These are phyloP conservation scores for Allacma fusca DNA, from an alignment of 2,888 invertebrate species.

Conservation along the genomic window DNA sequence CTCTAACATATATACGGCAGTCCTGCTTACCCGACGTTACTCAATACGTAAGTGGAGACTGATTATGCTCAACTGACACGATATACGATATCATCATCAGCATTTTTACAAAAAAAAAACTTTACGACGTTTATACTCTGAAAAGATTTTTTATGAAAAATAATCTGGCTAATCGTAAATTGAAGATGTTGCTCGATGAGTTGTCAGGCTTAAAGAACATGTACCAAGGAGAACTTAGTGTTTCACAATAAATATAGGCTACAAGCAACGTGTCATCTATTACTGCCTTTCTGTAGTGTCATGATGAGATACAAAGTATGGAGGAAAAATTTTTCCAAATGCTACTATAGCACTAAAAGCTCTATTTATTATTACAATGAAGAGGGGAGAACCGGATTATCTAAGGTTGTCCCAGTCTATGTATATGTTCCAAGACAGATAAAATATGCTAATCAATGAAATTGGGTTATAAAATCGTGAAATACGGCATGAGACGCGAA, in stretches of 20 bases:
- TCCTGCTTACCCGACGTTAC: background rate
- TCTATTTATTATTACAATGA: constrained; percentile 3
- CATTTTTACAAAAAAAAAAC: background rate
- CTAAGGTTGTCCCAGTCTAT: constrained; percentile 13
- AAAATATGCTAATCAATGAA: constrained; percentile 30
- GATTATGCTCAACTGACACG: background rate
- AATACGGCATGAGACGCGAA: constrained; percentile 19
- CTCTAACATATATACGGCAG: too few relatives aligned
- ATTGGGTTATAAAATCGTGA: constrained; percentile 30
- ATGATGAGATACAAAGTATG: background rate
- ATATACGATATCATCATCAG: constrained; percentile 27
- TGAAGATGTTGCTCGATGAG: background rate
- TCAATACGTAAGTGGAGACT: background rate
- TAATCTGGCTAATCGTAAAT: constrained; percentile 11
- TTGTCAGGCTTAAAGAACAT: constrained; percentile 4
- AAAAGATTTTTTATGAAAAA: constrained; percentile 18
- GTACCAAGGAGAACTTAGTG: background rate
- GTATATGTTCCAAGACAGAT: background rate
- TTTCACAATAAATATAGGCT: background rate
- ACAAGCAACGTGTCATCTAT: background rate
- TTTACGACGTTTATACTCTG: constrained; percentile 15
- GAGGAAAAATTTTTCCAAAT: background rate
- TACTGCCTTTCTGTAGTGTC: background rate
- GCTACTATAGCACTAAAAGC: background rate
- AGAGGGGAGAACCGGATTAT: constrained; percentile 25